Conservation (phyloP, 2,797 vertebrate species). For the Danio choprae region DNA sequence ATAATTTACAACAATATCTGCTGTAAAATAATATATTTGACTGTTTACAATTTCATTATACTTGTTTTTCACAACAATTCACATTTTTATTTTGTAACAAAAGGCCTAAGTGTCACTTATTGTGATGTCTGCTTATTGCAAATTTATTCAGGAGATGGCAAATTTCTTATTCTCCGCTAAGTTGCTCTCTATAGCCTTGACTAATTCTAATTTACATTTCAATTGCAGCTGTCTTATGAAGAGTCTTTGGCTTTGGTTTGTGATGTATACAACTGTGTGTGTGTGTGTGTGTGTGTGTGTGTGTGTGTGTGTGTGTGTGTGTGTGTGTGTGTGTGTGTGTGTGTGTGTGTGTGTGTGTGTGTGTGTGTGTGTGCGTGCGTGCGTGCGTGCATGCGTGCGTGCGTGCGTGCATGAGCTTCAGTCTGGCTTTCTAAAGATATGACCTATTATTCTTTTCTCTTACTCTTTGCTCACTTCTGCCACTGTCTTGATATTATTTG, state of each 20-base stretch:
- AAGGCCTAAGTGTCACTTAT: slow-evolving; percentile 22
- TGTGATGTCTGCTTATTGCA: slow-evolving; percentile 55
- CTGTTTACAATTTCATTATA: background rate
- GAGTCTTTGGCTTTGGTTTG: slow-evolving; percentile 20
- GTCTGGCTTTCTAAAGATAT: slow-evolving; percentile 26
- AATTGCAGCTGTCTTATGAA: slow-evolving; percentile 43
- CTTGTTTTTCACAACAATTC: background rate
- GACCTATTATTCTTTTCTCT: slow-evolving; percentile 4
- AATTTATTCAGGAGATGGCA: slow-evolving; percentile 49
- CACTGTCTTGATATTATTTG: background rate
- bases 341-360: too few species aligned
- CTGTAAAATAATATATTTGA: background rate
- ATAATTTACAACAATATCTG: background rate
- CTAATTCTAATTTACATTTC: slow-evolving; percentile 61
- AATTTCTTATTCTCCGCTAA: slow-evolving; percentile 28
- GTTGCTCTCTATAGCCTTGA: slow-evolving; percentile 44
- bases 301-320: background rate
- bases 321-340: too few species aligned
- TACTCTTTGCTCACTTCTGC: background rate
- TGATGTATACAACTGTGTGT: background rate
- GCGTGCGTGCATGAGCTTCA: background rate
- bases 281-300: too few species aligned
- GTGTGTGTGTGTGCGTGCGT: too few species aligned
- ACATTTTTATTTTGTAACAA: background rate
- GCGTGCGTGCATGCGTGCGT: too few species aligned